phyloP scores from a whole-genome alignment of 2,113 vertebrate species.

The Clupea harengus region DNA sequence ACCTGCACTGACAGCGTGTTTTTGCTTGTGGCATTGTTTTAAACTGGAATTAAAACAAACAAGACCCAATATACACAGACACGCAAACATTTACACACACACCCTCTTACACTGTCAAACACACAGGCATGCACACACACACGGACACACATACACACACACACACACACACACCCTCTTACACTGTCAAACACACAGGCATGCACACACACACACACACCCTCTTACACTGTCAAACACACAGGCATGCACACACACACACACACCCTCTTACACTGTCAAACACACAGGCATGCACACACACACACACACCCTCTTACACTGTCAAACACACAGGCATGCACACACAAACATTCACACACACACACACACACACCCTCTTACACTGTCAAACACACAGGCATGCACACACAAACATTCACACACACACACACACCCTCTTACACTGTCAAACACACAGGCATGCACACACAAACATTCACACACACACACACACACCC shows the following conservation, averaged over 20 bases:
- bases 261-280: slow-evolving; percentile 9
- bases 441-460: background rate
- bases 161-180: slow-evolving; percentile 12
- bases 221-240: background rate
- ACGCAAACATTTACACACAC: slow-evolving; percentile 10
- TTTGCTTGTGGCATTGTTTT: slow-evolving; percentile 66
- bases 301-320: slow-evolving; percentile 5
- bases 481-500: slow-evolving; percentile 25
- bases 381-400: background rate
- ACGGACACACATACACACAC: background rate
- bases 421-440: slow-evolving; percentile 21
- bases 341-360: background rate
- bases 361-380: slow-evolving; percentile 19
- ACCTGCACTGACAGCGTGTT: slow-evolving; percentile 58
- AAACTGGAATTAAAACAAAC: slow-evolving; percentile 60
- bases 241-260: background rate
- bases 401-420: background rate
- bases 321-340: slow-evolving; percentile 7
- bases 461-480: background rate
- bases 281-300: slow-evolving; percentile 22
- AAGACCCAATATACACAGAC: background rate
- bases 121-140: slow-evolving; percentile 31
- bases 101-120: background rate
- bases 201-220: slow-evolving; percentile 25
- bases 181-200: slow-evolving; percentile 3